These are phyloP conservation scores for Steinernema khuongi DNA, from an alignment of 1,140 invertebrate genomes.

Conservation along the genomic window DNA sequence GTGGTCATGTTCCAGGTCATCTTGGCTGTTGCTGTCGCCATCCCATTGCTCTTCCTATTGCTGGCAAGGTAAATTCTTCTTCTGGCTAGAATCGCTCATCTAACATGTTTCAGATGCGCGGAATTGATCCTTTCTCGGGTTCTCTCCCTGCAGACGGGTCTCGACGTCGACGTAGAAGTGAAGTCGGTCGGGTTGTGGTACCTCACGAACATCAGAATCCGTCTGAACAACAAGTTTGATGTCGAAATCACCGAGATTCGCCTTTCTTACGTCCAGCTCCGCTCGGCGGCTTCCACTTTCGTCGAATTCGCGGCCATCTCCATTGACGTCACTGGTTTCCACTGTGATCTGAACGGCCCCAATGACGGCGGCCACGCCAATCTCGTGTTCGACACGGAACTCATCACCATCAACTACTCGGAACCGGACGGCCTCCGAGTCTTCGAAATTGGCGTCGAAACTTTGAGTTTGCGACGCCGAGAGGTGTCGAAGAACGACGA, in stretches of 20 bases:
- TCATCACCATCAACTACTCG: conserved; percentile 27
- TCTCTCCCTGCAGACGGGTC: neutral
- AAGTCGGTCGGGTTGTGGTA: neutral
- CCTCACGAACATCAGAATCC: neutral
- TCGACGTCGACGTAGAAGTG: conserved; percentile 3
- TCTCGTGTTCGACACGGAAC: conserved; percentile 35
- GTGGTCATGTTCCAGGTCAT: too few species aligned
- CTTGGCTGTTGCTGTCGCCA: too few species aligned
- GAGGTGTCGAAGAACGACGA: neutral
- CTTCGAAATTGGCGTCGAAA: conserved; percentile 44
- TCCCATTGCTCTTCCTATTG: neutral
- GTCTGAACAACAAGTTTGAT: neutral
- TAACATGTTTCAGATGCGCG: neutral
- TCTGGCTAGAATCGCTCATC: too few species aligned
- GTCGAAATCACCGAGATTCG: conserved; percentile 10
- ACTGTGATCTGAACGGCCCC: conserved; percentile 20
- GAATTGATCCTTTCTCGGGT: neutral
- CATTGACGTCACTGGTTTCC: conserved; percentile 27
- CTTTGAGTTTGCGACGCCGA: conserved; percentile 41
- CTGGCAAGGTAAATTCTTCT: neutral
- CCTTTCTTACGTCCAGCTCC: neutral
- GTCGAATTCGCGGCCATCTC: neutral
- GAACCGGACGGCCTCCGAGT: conserved; percentile 15
- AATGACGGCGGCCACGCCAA: neutral
- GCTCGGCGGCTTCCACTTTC: too few species aligned